Conservation (phyloP, 2,797 vertebrate species). For the Gobio occitaniae region DNA sequence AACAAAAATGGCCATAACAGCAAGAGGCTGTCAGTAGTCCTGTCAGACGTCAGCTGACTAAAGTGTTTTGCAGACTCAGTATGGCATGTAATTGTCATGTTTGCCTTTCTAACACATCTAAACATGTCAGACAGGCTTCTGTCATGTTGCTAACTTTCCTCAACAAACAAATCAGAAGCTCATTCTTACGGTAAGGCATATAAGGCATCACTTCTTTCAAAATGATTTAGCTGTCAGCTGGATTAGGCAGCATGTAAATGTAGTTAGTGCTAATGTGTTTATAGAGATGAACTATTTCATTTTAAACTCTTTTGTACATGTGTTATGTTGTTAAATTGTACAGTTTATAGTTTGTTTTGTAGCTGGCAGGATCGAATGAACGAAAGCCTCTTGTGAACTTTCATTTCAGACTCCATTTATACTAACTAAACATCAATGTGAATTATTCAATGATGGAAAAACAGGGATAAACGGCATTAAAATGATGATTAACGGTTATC, state of each 20-base stretch:
- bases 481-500: neutral
- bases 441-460: slow-evolving; percentile 6
- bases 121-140: neutral
- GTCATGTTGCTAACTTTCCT: neutral
- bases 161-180: neutral
- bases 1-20: neutral
- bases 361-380: neutral
- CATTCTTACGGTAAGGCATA: neutral
- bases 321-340: no score
- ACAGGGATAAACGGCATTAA: neutral
- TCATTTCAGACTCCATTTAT: slow-evolving; percentile 12
- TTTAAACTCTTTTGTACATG: neutral
- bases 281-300: neutral
- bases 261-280: neutral
- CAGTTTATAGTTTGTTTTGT: neutral
- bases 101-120: neutral
- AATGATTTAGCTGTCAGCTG: neutral
- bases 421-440: slow-evolving; percentile 11
- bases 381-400: neutral
- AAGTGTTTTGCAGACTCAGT: neutral
- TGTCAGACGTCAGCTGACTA: neutral
- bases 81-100: neutral
- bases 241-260: neutral
- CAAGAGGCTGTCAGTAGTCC: neutral
- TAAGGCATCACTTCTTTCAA: neutral